Conservation (phyloP, 2,888 invertebrate genomes). For the Hartigia nigra region DNA sequence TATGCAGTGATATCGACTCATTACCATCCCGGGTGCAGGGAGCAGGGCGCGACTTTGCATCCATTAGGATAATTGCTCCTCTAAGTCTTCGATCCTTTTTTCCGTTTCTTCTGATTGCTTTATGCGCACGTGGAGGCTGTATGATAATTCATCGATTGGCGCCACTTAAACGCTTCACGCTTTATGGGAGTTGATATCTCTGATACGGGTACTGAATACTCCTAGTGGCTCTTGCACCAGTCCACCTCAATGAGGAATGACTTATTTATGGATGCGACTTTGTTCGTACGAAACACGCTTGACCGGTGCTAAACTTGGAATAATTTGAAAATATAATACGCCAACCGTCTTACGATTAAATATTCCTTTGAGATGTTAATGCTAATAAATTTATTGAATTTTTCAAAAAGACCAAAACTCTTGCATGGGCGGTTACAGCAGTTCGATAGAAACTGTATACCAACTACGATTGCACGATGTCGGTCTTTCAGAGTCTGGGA, state of each 20-base stretch:
- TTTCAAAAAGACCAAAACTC: neutral
- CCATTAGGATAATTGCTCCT: conserved; percentile 66
- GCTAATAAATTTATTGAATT: neutral
- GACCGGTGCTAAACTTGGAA: neutral
- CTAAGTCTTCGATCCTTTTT: conserved; percentile 42
- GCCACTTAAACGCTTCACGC: conserved; percentile 10
- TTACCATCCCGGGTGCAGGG: conserved; percentile 63
- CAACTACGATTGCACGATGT: neutral
- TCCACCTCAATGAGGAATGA: neutral
- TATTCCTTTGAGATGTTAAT: neutral
- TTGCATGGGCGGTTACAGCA: neutral
- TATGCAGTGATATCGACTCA: conserved; percentile 65
- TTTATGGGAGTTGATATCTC: neutral
- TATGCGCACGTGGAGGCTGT: conserved; percentile 38
- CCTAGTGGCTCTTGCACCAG: neutral
- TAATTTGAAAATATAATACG: neutral
- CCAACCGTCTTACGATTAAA: neutral
- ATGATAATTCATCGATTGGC: conserved; percentile 44
- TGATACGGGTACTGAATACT: neutral
- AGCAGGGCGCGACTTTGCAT: conserved; percentile 64
- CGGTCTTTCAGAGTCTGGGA: neutral
- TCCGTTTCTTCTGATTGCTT: conserved; percentile 34
- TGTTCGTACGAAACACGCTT: neutral
- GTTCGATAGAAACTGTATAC: neutral
- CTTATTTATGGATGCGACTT: neutral